Conservation (phyloP, 2,797 vertebrate genomes). For the Urosaurus nigricauda region DNA sequence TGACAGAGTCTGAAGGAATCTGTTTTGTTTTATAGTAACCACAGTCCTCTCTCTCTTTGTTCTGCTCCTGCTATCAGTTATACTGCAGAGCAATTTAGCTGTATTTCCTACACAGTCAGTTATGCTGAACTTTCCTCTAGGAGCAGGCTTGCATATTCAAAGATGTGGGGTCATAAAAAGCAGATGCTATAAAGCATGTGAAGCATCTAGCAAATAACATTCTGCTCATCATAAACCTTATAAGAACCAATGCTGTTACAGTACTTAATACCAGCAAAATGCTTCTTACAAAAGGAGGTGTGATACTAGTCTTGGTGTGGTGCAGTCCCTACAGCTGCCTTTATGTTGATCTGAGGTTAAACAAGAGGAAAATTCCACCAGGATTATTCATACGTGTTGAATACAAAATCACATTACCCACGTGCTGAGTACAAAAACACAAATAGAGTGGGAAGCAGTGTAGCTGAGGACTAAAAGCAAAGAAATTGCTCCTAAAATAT, state of each 20-base stretch:
- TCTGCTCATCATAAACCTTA: conserved; percentile 33
- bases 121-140: fast-evolving
- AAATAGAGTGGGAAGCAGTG: too few relatives aligned
- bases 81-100: conserved; percentile 7
- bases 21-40: conserved; percentile 22
- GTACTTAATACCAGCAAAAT: conserved; percentile 21
- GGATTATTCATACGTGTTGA: too few relatives aligned
- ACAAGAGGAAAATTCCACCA: not conserved
- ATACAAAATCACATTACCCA: too few relatives aligned
- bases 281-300: conserved; percentile 34
- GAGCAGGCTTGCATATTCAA: not conserved
- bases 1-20: not conserved
- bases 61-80: conserved; percentile 1
- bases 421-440: too few relatives aligned
- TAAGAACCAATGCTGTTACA: not conserved
- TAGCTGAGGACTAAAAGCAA: too few relatives aligned
- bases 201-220: conserved; percentile 48
- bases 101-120: not conserved
- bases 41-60: conserved; percentile 17
- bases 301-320: conserved; percentile 5
- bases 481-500: too few relatives aligned
- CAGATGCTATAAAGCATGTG: conserved; percentile 47
- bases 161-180: conserved; percentile 25
- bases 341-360: conserved; percentile 1
- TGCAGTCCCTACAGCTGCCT: not conserved